Evolutionary conservation across 2,888 invertebrate species (phyloP).

Genomic region (Calephelis perditalis): DNA sequence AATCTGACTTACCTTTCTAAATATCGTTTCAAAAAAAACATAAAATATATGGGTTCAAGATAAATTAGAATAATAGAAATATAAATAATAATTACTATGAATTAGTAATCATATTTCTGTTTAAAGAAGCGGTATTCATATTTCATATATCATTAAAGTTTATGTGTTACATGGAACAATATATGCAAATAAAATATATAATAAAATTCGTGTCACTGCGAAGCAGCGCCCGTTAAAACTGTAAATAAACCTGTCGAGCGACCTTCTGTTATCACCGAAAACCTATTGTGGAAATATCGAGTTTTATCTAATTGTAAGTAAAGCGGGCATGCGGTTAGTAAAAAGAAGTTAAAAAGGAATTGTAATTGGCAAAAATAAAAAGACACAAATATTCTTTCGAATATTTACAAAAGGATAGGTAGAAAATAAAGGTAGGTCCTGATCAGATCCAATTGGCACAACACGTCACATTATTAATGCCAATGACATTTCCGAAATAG

Average conservation of each 20-base stretch:
- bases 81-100: background rate
- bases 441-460: slow-evolving; percentile 52
- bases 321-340: slow-evolving; percentile 55
- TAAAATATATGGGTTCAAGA: too few relatives aligned
- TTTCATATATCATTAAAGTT: slow-evolving; percentile 7
- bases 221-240: slow-evolving; percentile 66
- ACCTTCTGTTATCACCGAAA: slow-evolving; percentile 67
- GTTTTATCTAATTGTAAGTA: slow-evolving; percentile 19
- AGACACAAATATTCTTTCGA: slow-evolving; percentile 52
- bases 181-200: slow-evolving; percentile 27
- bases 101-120: background rate
- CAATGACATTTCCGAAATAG: slow-evolving; percentile 57
- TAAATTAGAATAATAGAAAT: too few relatives aligned
- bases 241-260: slow-evolving; percentile 70
- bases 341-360: slow-evolving; percentile 49
- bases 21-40: background rate
- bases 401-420: slow-evolving; percentile 58
- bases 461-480: slow-evolving; percentile 74
- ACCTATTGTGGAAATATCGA: slow-evolving; percentile 45
- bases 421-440: slow-evolving; percentile 47
- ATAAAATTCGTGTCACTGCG: slow-evolving; percentile 33
- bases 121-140: background rate
- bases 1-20: background rate
- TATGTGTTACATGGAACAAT: slow-evolving; percentile 19
- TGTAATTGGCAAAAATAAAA: slow-evolving; percentile 75